Conservation (phyloP, 2,888 invertebrate species). For the Euproctis similis region DNA sequence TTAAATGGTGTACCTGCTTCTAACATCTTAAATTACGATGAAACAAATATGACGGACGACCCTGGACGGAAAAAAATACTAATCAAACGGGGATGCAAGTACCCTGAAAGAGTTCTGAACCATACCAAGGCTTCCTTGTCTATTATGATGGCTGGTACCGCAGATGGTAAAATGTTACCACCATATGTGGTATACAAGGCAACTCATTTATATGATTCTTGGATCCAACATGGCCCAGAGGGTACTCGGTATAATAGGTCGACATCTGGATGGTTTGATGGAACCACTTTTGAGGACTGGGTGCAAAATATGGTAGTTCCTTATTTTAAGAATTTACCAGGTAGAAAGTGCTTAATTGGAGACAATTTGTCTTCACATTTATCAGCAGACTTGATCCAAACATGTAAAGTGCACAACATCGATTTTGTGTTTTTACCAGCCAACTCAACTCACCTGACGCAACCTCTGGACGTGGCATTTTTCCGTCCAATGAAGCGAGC, state of each 20-base stretch:
- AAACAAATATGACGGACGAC: constrained; percentile 5
- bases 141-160: constrained; percentile 16
- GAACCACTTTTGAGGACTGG: constrained; percentile 30
- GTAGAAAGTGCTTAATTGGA: constrained; percentile 30
- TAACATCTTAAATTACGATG: constrained; percentile 24
- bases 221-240: constrained; percentile 6
- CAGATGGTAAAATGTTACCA: constrained; percentile 14
- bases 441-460: constrained; percentile 30
- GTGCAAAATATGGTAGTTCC: constrained; percentile 16
- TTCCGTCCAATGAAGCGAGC: constrained; percentile 14
- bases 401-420: constrained; percentile 34
- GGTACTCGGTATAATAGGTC: constrained; percentile 29
- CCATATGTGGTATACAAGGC: constrained; percentile 20
- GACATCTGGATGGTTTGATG: constrained; percentile 38
- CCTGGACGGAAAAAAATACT: constrained; percentile 7
- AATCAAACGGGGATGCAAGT: constrained; percentile 4
- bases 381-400: constrained; percentile 7
- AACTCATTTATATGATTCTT: constrained; percentile 13
- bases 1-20: constrained; percentile 12
- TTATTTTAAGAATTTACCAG: constrained; percentile 13
- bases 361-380: constrained; percentile 33
- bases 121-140: constrained; percentile 10
- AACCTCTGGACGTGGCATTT: background rate
- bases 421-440: constrained; percentile 34
- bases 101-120: constrained; percentile 11